A percentile compares a stretch with the other conserved stretches of the same genome.
phyloP scores from a whole-genome alignment of 2,888 invertebrate species.

The Hermaeophaga mercurialis region DNA sequence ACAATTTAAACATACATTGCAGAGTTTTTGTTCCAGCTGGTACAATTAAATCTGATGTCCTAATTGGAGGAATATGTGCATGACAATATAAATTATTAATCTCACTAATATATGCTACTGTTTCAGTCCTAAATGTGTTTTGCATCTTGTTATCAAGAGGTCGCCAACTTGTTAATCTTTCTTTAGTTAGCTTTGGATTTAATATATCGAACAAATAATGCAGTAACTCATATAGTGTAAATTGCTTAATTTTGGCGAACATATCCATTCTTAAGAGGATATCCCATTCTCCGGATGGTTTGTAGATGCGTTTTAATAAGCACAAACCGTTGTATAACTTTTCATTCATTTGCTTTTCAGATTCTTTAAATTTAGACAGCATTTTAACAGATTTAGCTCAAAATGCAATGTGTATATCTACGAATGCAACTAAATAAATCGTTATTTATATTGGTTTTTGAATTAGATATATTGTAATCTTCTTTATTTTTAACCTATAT shows the following conservation, averaged over 20 bases:
- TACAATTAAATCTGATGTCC: constrained; percentile 52
- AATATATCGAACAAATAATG: constrained; percentile 51
- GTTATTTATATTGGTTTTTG: too few relatives aligned
- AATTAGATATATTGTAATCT: too few relatives aligned
- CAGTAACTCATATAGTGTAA: constrained; percentile 51
- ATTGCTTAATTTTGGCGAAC: constrained; percentile 54
- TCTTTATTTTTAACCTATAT: too few relatives aligned
- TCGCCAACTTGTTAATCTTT: constrained; percentile 50
- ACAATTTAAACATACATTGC: constrained; percentile 52
- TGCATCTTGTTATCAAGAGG: constrained; percentile 47
- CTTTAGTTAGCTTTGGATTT: constrained; percentile 46
- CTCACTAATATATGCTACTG: constrained; percentile 48
- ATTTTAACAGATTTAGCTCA: too few relatives aligned
- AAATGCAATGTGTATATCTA: too few relatives aligned
- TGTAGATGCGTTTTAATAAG: constrained; percentile 45
- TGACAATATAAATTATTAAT: constrained; percentile 47
- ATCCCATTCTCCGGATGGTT: constrained; percentile 47
- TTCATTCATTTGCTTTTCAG: constrained; percentile 46
- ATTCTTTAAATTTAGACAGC: constrained; percentile 32
- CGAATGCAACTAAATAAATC: too few relatives aligned
- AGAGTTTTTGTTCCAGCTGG: constrained; percentile 53
- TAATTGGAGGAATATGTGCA: constrained; percentile 48
- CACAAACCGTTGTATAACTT: constrained; percentile 48
- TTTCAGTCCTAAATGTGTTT: constrained; percentile 49
- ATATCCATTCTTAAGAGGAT: constrained; percentile 50